These are phyloP conservation scores for Trogon melanurus DNA, from an alignment of 2,113 vertebrate species.

Conservation along the genomic window DNA sequence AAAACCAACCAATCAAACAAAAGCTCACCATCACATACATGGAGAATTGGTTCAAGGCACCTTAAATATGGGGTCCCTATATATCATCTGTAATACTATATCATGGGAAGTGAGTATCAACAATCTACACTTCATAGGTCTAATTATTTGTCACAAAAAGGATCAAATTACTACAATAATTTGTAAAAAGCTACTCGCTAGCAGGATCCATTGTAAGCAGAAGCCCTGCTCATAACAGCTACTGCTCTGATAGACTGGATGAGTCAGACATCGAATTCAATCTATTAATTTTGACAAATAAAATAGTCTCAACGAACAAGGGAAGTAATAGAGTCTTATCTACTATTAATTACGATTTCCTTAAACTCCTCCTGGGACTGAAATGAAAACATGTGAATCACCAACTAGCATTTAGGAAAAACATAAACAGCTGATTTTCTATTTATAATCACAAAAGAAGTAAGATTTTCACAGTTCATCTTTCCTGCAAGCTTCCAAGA, in stretches of 20 bases:
- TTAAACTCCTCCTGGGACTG: neutral
- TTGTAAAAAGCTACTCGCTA: neutral
- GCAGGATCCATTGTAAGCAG: neutral
- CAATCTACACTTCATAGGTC: neutral
- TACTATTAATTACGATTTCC: neutral
- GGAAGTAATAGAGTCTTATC: neutral
- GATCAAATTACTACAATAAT: neutral
- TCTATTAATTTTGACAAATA: neutral
- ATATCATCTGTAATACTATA: neutral
- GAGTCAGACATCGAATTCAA: neutral
- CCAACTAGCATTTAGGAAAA: neutral
- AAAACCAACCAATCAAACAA: neutral
- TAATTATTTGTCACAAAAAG: neutral
- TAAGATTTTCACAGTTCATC: neutral
- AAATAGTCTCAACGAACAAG: neutral
- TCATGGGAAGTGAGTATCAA: neutral
- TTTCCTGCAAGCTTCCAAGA: neutral
- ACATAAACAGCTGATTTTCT: neutral
- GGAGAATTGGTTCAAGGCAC: neutral
- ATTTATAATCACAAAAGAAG: neutral
- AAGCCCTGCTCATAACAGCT: neutral
- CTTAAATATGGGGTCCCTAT: neutral
- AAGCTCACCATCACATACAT: rapidly evolving
- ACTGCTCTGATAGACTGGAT: neutral
- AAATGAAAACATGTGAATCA: neutral